phyloP scores from a whole-genome alignment of 2,113 vertebrate species.

The Hypanus sabinus region DNA sequence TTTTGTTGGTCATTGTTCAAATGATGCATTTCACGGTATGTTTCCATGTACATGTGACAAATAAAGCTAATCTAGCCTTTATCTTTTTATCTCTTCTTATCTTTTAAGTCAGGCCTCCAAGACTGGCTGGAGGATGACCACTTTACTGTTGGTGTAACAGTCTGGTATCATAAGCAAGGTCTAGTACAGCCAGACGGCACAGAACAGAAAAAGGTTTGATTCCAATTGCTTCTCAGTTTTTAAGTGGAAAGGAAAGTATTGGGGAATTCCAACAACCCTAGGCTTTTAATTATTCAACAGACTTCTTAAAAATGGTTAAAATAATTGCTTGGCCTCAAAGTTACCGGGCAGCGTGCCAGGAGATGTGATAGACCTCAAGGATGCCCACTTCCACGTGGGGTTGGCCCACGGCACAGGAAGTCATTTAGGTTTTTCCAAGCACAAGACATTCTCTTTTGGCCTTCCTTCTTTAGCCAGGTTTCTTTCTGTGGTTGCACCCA shows the following conservation, averaged over 20 bases:
- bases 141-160: too few species aligned
- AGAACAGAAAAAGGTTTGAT: background rate
- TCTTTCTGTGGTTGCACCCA: background rate
- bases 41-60: too few species aligned
- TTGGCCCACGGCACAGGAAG: conserved; percentile 1
- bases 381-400: background rate
- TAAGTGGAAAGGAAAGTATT: too few species aligned
- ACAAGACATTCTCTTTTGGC: conserved; percentile 11
- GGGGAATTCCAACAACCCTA: background rate
- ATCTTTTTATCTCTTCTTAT: too few species aligned
- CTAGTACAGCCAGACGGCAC: background rate
- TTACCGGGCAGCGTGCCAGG: background rate
- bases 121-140: background rate
- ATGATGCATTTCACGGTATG: too few species aligned
- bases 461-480: background rate
- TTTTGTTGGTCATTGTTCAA: too few species aligned
- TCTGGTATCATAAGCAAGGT: background rate
- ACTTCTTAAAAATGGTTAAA: background rate
- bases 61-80: too few species aligned
- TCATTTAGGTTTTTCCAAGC: conserved; percentile 11
- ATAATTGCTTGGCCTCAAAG: background rate
- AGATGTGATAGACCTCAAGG: conserved; percentile 24
- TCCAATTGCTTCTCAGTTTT: background rate
- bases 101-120: background rate
- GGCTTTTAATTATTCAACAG: background rate